Conservation (phyloP, 2,113 vertebrate genomes). For the Typhlomys cinereus region DNA sequence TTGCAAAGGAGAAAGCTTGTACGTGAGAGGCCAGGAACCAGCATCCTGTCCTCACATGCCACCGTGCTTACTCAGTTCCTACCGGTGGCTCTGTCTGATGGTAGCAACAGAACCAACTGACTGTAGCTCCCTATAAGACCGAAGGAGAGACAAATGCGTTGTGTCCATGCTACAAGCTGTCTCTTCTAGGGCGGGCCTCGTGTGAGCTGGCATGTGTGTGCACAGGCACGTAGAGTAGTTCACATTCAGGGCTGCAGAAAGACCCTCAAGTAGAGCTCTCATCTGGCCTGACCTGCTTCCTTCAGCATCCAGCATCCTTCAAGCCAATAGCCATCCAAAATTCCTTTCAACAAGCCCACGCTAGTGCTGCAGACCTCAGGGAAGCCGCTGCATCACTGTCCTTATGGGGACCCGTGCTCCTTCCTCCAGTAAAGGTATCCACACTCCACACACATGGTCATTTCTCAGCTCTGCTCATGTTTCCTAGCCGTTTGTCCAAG, state of each 20-base stretch:
- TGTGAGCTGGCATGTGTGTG: background rate
- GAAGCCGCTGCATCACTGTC: background rate
- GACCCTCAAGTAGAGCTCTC: background rate
- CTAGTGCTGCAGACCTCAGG: background rate
- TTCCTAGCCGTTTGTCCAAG: background rate
- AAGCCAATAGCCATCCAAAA: background rate
- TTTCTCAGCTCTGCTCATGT: background rate
- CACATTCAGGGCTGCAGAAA: background rate
- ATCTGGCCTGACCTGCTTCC: background rate
- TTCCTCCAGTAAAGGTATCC: background rate
- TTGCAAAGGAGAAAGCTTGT: accelerated
- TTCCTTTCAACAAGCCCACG: background rate
- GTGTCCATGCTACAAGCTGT: background rate
- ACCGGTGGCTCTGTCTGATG: background rate
- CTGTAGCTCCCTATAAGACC: background rate
- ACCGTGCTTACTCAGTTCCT: background rate
- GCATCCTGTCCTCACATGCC: too few species aligned
- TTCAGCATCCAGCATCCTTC: background rate
- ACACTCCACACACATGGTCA: background rate
- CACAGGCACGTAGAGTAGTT: accelerated
- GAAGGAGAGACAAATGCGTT: background rate
- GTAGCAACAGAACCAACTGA: background rate
- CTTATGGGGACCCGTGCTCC: background rate
- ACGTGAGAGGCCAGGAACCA: background rate
- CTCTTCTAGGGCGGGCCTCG: background rate